These are phyloP conservation scores for Eurystomus gularis DNA, from an alignment of 2,113 vertebrate species.

Conservation along the genomic window DNA sequence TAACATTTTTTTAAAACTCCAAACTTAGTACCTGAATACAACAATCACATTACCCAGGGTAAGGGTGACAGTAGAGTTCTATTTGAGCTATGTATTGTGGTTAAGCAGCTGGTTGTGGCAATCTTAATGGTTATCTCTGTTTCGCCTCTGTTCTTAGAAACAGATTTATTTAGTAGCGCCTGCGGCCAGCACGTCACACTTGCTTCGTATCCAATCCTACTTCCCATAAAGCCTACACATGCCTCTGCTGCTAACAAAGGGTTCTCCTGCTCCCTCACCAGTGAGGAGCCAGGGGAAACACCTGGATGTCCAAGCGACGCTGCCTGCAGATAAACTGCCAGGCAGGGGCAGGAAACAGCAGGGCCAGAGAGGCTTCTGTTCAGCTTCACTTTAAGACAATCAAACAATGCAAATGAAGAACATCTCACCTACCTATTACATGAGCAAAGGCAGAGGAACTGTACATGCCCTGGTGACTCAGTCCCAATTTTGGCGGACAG, in stretches of 20 bases:
- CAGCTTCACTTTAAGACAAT: neutral
- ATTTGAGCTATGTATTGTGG: neutral
- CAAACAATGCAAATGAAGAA: neutral
- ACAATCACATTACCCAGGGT: neutral
- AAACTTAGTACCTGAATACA: neutral
- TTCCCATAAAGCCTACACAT: neutral
- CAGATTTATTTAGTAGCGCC: neutral
- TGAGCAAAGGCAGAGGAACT: neutral
- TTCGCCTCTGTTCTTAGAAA: neutral
- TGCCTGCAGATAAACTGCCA: neutral
- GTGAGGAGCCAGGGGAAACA: neutral
- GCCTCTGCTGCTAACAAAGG: neutral
- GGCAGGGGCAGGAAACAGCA: neutral
- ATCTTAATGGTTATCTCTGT: neutral
- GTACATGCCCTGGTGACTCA: neutral
- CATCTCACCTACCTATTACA: neutral
- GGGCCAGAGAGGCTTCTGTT: neutral
- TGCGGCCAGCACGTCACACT: accelerated
- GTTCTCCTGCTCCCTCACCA: neutral
- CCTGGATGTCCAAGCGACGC: too few species aligned
- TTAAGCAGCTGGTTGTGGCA: neutral
- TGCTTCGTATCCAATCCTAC: neutral
- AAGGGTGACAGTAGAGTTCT: neutral
- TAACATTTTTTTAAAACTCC: neutral
- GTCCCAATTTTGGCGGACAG: neutral